These are phyloP conservation scores for human (Homo sapiens) DNA, from an alignment of 2,113 vertebrate genomes.

Conservation along the genomic window GRCh38 chr19:16090501-16091000, in stretches of 20 bases:
- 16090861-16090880: too few species aligned
- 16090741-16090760: neutral
- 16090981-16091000: accelerated
- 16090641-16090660: neutral
- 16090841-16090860: too few species aligned
- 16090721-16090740: neutral
- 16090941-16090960: neutral
- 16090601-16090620: too few species aligned
- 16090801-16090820: too few species aligned
- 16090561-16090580: neutral
- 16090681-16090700: neutral
- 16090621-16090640: neutral
- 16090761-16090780: neutral
- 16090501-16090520: too few species aligned
- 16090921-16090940: neutral
- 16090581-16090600: neutral
- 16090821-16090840: too few species aligned
- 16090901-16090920: too few species aligned
- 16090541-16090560: too few species aligned
- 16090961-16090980: neutral
- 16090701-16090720: neutral
- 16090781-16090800: neutral
- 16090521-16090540: too few species aligned
- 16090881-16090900: too few species aligned
- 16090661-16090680: neutral